phyloP scores from a whole-genome alignment of 1,140 invertebrate species.

The Amyelois transitella region DNA sequence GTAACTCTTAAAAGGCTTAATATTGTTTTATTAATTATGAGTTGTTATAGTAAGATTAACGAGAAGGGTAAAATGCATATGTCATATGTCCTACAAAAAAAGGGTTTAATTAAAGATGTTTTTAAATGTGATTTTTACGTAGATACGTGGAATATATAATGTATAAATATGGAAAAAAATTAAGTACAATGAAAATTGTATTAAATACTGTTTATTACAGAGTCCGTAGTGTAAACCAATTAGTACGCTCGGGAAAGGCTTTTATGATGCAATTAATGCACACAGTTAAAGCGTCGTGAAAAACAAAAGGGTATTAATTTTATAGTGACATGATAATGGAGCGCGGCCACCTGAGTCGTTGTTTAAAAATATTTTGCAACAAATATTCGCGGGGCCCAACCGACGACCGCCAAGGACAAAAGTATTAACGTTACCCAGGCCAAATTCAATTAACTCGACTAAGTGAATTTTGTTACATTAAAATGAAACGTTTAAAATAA shows the following conservation, averaged over 20 bases:
- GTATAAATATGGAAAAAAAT: not conserved
- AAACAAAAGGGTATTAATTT: conserved; percentile 55
- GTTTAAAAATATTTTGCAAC: conserved; percentile 14
- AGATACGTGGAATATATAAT: not conserved
- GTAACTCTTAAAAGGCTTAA: not conserved
- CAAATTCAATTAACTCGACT: not conserved
- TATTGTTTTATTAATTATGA: not conserved
- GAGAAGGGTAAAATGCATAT: too few relatives aligned
- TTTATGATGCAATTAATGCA: conserved; percentile 48
- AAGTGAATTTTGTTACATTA: not conserved
- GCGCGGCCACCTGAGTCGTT: conserved; percentile 25
- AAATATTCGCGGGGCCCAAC: not conserved
- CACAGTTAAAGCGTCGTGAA: conserved; percentile 44
- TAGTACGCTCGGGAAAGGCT: conserved; percentile 36
- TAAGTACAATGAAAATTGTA: conserved; percentile 10
- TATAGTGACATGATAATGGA: conserved; percentile 51
- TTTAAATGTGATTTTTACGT: too few relatives aligned
- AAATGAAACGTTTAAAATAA: not conserved
- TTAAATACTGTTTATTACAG: conserved; percentile 26
- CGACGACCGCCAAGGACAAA: not conserved
- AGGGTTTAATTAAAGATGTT: too few relatives aligned
- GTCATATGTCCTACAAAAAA: too few relatives aligned
- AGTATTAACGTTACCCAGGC: not conserved
- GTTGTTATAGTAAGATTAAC: too few relatives aligned
- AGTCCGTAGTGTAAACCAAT: conserved; percentile 37